Conservation (phyloP, 2,113 vertebrate species). For the Accipiter cooperii region DNA sequence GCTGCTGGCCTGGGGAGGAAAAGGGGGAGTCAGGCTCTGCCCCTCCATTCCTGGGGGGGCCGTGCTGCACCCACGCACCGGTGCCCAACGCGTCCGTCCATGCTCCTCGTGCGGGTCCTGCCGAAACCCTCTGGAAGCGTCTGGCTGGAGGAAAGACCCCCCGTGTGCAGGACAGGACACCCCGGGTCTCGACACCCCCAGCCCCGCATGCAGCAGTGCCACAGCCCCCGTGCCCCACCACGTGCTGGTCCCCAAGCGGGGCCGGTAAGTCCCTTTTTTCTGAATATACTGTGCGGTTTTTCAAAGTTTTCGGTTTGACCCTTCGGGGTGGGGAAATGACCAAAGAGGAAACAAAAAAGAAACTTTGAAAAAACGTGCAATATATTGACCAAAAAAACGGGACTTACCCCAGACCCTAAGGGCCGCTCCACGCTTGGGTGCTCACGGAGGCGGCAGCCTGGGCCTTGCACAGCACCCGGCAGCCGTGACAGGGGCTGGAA, state of each 20-base stretch:
- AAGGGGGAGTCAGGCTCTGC: background rate
- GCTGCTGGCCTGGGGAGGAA: conserved; percentile 84
- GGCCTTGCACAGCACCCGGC: background rate
- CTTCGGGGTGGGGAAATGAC: background rate
- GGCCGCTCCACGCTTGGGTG: conserved; percentile 11
- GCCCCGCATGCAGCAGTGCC: background rate
- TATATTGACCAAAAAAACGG: conserved; percentile 59
- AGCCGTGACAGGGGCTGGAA: conserved; percentile 17
- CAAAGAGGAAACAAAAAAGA: conserved; percentile 46
- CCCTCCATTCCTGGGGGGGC: background rate
- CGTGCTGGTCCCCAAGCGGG: background rate
- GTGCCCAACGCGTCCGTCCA: background rate
- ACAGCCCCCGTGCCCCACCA: background rate
- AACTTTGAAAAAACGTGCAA: conserved; percentile 70
- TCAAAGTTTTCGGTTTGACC: conserved; percentile 50
- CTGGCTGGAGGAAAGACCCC: background rate
- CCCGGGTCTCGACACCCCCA: background rate
- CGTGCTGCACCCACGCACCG: accelerated
- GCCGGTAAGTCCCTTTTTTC: conserved; percentile 54
- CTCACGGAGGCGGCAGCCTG: background rate
- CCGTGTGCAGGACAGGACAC: accelerated
- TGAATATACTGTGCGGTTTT: conserved; percentile 68
- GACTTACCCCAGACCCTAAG: conserved; percentile 50
- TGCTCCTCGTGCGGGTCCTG: accelerated
- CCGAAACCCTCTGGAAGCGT: background rate